These are phyloP conservation scores for Muscina levida DNA, from an alignment of 2,888 invertebrate genomes.

Conservation along the genomic window DNA sequence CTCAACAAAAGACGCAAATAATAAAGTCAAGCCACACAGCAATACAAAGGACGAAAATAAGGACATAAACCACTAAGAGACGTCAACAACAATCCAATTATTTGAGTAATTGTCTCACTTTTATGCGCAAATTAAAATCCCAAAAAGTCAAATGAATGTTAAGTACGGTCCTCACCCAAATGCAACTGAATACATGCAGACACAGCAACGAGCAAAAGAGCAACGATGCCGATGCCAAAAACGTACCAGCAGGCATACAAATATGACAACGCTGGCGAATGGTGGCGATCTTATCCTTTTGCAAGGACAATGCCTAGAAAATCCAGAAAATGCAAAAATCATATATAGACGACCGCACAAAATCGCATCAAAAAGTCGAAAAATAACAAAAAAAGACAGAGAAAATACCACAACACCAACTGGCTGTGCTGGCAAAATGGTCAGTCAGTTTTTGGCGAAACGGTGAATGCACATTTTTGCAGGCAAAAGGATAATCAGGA, in stretches of 20 bases:
- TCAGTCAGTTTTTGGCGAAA: conserved; percentile 50
- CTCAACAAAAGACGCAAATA: conserved; percentile 12
- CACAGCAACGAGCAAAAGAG: not conserved
- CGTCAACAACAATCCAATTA: conserved; percentile 76
- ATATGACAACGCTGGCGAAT: conserved; percentile 23
- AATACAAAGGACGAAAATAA: not conserved
- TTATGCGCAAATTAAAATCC: conserved; percentile 77
- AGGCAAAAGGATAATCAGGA: conserved; percentile 78
- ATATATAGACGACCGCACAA: conserved; percentile 36
- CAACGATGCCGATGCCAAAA: not conserved
- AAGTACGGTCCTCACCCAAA: conserved; percentile 46
- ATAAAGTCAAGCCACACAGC: conserved; percentile 6
- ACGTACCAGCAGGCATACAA: conserved; percentile 48
- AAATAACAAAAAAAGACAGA: conserved; percentile 48
- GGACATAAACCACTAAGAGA: conserved; percentile 41
- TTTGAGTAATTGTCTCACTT: conserved; percentile 78
- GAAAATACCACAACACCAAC: conserved; percentile 19
- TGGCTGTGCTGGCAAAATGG: conserved; percentile 44
- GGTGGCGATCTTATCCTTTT: conserved; percentile 35
- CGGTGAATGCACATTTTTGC: conserved; percentile 35
- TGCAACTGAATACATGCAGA: not conserved
- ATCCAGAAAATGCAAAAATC: conserved; percentile 29
- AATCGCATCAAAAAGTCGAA: conserved; percentile 78
- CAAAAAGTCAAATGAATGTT: conserved; percentile 74
- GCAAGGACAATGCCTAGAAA: conserved; percentile 23